Conservation (phyloP, 2,113 vertebrate genomes). For the Diadophis punctatus region DNA sequence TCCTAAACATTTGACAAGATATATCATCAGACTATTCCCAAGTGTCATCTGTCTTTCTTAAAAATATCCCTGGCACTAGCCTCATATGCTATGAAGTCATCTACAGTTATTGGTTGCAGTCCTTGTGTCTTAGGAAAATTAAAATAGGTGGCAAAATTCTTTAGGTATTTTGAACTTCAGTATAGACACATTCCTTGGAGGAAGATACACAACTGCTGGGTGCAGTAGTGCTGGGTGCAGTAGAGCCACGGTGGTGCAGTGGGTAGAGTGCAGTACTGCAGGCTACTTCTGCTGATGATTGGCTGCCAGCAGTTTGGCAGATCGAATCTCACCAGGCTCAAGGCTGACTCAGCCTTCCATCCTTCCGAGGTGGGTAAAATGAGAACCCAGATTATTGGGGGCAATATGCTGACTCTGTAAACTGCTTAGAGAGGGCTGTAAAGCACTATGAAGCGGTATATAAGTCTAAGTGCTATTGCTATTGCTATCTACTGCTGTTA, state of each 20-base stretch:
- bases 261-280: too few species aligned
- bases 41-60: background rate
- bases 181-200: background rate
- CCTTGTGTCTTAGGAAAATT: background rate
- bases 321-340: too few species aligned
- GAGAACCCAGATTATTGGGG: too few species aligned
- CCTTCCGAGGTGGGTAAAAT: too few species aligned
- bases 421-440: too few species aligned
- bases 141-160: background rate
- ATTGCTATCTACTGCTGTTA: background rate
- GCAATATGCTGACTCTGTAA: too few species aligned
- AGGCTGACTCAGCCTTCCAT: too few species aligned
- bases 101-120: background rate
- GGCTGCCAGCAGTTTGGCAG: too few species aligned
- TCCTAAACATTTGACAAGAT: background rate
- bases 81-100: background rate
- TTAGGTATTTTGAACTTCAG: background rate
- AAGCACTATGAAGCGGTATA: too few species aligned
- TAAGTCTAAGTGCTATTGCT: too few species aligned
- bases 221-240: background rate
- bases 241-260: too few species aligned
- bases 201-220: background rate
- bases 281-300: too few species aligned
- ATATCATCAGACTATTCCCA: background rate
- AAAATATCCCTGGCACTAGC: background rate